Base-by-base conservation (phyloP, 2,797 vertebrate genomes). In the Gymnocypris eckloni region DNA sequence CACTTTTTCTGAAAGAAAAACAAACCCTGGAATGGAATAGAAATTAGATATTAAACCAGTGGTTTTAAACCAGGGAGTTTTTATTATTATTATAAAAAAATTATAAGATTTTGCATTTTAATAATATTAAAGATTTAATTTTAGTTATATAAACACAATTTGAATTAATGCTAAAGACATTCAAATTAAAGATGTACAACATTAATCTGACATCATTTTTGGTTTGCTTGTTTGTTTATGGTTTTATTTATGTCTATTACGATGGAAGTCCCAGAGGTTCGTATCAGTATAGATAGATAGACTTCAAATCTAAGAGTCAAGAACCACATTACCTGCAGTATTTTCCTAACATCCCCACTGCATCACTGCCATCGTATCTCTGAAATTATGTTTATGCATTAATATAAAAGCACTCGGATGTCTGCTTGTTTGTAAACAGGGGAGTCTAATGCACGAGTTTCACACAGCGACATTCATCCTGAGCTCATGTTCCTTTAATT, bases 401-500 rank as follows among this genome's bases (percentile, higher is more conserved):
- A 83, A n/a, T 9, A 64, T 56, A 10, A 61, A n/a, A 56, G 28
- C 8, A 16, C 64, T 84, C 16, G 45, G 56, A 45, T 56, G 37
- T 15, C 12, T 22, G n/a, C 25, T 43, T 33, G 13, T 39, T 59
- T 59, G 37, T 59, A 79, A 79, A 77, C 59, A 56, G 16, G 11
- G 6, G 61, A 80, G 66, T 39, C 48, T 70, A 81, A 67, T 28
- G 82, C 61, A n/a, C 28, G 16, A 25, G 28, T 77, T 77, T 20
- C 54, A 52, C 45, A 76, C 43, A 1, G 83, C 0, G 59, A 64
- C 41, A 4, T 9, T 84, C 64, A 33, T 84, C 48, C 87, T 81
- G 70, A 87, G 88, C 86, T 91, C 78, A 91, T 91, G 91, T 90
- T 33, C 87, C 86, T 92, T 67, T 86, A 83, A 91, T 93, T 84